Conservation (phyloP, 2,888 invertebrate genomes). For the Nephrotoma appendiculata region DNA sequence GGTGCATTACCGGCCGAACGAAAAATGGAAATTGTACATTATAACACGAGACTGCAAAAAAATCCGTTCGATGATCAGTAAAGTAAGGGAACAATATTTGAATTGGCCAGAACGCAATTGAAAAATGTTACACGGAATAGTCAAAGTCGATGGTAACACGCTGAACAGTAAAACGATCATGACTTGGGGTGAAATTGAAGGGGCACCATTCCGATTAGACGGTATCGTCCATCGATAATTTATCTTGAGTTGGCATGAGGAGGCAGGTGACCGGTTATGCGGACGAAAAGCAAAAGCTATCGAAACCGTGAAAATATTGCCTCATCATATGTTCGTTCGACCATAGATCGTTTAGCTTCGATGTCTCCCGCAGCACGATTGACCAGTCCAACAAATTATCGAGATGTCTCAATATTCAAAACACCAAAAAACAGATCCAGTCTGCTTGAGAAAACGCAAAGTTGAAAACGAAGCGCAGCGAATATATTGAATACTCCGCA, state of each 20-base stretch:
- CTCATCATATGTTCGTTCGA: conserved; percentile 41
- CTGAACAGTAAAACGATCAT: conserved; percentile 53
- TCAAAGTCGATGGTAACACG: conserved; percentile 85
- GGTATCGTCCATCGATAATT: conserved; percentile 74
- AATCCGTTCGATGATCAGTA: too few species aligned
- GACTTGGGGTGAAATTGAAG: conserved; percentile 99
- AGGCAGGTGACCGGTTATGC: conserved; percentile 62
- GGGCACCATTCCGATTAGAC: conserved; percentile 89
- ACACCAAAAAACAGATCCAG: conserved; percentile 22
- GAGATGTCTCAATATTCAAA: conserved; percentile 23
- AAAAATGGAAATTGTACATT: conserved; percentile 62
- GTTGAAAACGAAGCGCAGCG: conserved; percentile 10
- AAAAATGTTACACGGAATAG: conserved; percentile 58
- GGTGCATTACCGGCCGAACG: too few species aligned
- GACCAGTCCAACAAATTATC: conserved; percentile 15
- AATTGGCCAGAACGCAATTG: conserved; percentile 54
- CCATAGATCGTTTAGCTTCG: conserved; percentile 66
- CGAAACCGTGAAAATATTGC: conserved; percentile 54
- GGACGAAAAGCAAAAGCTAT: conserved; percentile 55
- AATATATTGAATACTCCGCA: conserved; percentile 1
- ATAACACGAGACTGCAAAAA: conserved; percentile 64
- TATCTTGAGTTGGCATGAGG: conserved; percentile 72
- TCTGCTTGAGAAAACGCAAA: conserved; percentile 26
- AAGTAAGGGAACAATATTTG: conserved; percentile 61
- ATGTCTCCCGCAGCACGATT: conserved; percentile 94